A percentile compares a stretch with the other conserved stretches of the same genome.
phyloP scores from a whole-genome alignment of 2,113 vertebrate species.

The Amazona guildingii region DNA sequence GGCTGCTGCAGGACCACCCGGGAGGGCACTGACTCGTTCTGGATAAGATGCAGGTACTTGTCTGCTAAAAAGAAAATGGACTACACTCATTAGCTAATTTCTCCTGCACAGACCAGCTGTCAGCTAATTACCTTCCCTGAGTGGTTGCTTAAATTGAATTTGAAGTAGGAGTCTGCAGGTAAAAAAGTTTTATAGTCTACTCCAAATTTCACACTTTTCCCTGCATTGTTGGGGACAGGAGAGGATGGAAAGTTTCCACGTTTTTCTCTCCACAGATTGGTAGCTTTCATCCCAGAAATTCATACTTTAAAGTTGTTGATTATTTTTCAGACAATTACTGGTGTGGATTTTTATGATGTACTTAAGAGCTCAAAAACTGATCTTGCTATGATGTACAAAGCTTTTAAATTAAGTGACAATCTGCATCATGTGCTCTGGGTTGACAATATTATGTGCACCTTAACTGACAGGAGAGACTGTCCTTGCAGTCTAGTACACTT shows the following conservation, averaged over 20 bases:
- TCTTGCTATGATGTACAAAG: neutral
- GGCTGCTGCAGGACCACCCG: neutral
- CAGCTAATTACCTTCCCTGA: neutral
- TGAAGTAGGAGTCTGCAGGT: neutral
- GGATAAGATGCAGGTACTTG: neutral
- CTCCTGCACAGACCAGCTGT: constrained; percentile 6
- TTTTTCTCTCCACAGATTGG: neutral
- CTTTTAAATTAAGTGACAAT: neutral
- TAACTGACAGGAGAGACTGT: neutral
- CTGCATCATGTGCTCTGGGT: neutral
- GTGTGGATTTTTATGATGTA: neutral
- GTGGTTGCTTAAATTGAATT: neutral
- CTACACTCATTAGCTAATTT: neutral
- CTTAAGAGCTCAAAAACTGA: neutral
- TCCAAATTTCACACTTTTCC: neutral
- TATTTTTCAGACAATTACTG: neutral
- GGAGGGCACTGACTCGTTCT: neutral
- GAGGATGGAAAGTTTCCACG: neutral
- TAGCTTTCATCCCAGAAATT: neutral
- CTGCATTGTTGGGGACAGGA: neutral
- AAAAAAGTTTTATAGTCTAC: neutral
- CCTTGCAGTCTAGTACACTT: neutral
- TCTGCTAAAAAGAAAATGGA: neutral
- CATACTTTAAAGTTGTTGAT: neutral
- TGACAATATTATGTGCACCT: neutral